A percentile compares a stretch with the other conserved stretches of the same genome.
phyloP scores from a whole-genome alignment of 2,888 invertebrate species.

The Acleris holmiana region DNA sequence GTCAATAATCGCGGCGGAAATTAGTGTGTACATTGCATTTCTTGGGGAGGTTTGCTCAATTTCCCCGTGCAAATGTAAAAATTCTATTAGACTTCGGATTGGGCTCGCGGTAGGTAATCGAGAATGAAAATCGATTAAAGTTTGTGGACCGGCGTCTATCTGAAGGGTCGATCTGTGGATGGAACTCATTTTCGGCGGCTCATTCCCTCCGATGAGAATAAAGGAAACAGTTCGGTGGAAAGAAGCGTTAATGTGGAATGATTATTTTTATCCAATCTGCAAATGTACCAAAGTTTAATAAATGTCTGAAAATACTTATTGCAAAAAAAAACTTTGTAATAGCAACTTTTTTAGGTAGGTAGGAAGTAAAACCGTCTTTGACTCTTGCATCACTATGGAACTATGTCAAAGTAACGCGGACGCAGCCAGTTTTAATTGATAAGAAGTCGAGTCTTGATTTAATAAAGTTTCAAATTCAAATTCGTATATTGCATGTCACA shows the following conservation, averaged over 20 bases:
- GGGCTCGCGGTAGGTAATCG: slow-evolving; percentile 52
- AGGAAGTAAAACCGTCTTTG: too few relatives aligned
- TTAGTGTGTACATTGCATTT: slow-evolving; percentile 77
- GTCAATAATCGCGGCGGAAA: slow-evolving; percentile 63
- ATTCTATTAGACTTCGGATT: slow-evolving; percentile 62
- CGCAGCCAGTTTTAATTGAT: not conserved
- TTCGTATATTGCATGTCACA: too few relatives aligned
- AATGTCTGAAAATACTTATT: slow-evolving; percentile 8
- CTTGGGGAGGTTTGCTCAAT: slow-evolving; percentile 52
- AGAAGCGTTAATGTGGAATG: slow-evolving; percentile 32
- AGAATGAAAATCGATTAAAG: slow-evolving; percentile 65
- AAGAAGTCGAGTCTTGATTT: not conserved
- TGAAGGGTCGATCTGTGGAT: slow-evolving; percentile 57
- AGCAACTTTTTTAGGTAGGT: too few relatives aligned
- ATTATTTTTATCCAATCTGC: slow-evolving; percentile 18
- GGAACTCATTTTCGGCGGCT: slow-evolving; percentile 58
- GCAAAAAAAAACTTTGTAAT: slow-evolving; percentile 6
- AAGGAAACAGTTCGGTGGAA: slow-evolving; percentile 49
- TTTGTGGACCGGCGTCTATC: slow-evolving; percentile 53
- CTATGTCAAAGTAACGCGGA: slow-evolving; percentile 8
- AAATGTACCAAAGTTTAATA: slow-evolving; percentile 17
- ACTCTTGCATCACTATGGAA: too few relatives aligned
- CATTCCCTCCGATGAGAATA: slow-evolving; percentile 52
- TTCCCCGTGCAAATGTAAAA: slow-evolving; percentile 61
- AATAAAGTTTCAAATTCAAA: too few relatives aligned